These are phyloP conservation scores for Galeruca laticollis DNA, from an alignment of 2,888 invertebrate genomes.

Conservation along the genomic window DNA sequence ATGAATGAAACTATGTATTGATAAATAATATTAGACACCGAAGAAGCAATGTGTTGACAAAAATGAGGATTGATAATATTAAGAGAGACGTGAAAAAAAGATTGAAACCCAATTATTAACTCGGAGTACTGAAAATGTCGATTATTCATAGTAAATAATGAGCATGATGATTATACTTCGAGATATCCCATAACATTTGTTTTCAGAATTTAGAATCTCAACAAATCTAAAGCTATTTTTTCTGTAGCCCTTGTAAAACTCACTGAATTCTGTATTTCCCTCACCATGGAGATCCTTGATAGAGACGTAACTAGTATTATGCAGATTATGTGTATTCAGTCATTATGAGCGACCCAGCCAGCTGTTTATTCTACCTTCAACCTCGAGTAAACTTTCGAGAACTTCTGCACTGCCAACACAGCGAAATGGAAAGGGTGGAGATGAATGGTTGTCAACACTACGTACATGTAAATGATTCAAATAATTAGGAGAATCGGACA, in stretches of 20 bases:
- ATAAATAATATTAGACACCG: no score
- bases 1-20: no score
- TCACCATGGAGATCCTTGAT: slow-evolving; percentile 29
- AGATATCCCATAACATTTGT: no score
- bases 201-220: slow-evolving; percentile 30
- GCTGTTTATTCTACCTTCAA: slow-evolving; percentile 59
- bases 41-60: no score
- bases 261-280: slow-evolving; percentile 13
- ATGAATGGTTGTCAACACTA: slow-evolving; percentile 1
- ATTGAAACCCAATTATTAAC: no score
- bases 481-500: neutral
- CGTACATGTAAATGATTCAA: neutral
- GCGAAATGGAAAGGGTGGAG: neutral
- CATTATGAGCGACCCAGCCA: slow-evolving; percentile 65
- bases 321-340: slow-evolving; percentile 66
- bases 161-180: no score
- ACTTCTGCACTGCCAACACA: slow-evolving; percentile 25
- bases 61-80: no score
- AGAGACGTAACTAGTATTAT: slow-evolving; percentile 58
- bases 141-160: no score
- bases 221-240: slow-evolving; percentile 50
- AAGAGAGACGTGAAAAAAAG: no score
- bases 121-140: no score
- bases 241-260: slow-evolving; percentile 26
- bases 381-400: slow-evolving; percentile 23